Base-by-base conservation (phyloP, 2,113 vertebrate genomes). In the Oryzias javanicus region DNA sequence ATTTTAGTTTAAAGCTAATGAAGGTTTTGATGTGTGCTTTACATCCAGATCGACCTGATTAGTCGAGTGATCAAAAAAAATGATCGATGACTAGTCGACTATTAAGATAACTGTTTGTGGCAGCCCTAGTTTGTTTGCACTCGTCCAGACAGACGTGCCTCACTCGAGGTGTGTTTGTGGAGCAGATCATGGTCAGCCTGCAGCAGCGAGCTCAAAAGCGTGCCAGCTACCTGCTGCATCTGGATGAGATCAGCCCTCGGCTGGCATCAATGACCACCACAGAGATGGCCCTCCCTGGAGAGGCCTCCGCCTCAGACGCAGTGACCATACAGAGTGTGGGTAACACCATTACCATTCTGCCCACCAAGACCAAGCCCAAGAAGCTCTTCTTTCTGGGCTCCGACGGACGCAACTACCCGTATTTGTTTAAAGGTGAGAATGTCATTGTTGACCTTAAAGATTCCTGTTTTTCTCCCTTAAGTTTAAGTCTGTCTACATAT, bases 331-430 rank as follows among this genome's bases (percentile, higher is more conserved):
- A 98, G 66, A 98, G 94, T 0, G 95, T 99, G 44, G 96, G 96
- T 14, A 95, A 91, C 84, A 96, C 95, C 49, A 96, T 99, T 74
- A 98, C 96, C 24, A 99, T 99, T 74, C 90, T 99, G 50, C 97
- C 97, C 0, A 99, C 97, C 60, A 99, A 99, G 92, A 99, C 97
- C 55, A 99, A 99, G 67, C 97, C 97, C 14, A 99, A 99, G 86
- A 99, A 99, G 60, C 92, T 99, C 12, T 94, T 96, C 71, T 98
- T 99, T 81, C 74, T 95, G 47, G 97, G 97, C 47, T 99, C 97
- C 3, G 96, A 99, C 74, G 97, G 97, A 18, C 95, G 89, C 77
- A 98, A 90, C 81, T 99, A 99, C 74, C 96, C 96, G 0, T 99
- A 99, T 52, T 92, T 99, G 3, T 99, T 99, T 68, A 99, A 99